Base-by-base conservation (phyloP, 1,140 invertebrate genomes). In the Anthonomus grandis region DNA sequence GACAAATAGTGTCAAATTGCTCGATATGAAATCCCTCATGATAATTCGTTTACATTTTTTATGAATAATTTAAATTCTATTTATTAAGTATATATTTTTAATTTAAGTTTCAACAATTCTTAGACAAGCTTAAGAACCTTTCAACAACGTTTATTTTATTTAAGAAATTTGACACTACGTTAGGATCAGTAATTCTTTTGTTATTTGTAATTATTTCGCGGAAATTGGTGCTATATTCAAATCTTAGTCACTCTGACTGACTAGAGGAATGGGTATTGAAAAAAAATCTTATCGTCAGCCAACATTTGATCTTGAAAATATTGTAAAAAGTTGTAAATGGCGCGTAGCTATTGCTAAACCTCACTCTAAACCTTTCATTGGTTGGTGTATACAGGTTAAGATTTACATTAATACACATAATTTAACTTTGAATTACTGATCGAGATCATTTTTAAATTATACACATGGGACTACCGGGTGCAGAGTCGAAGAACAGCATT, bases 401-500 rank as follows among this genome's bases (percentile, higher is more conserved):
- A n/a, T n/a, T n/a, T n/a, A n/a, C n/a, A n/a, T n/a, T n/a, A n/a
- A n/a, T n/a, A n/a, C n/a, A n/a, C n/a, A n/a, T n/a, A n/a, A n/a
- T n/a, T n/a, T 25, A 27, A 5, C 9, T n/a, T 25, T 19, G 46
- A 34, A 48, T 48, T 31, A 36, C 46, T 48, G 46, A 48, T 39
- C 37, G 34, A 47, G n/a, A 19, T 24, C 24, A 47, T 24, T 27
- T 38, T 17, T 24, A 51, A 50, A 36, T 37, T 18, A 50, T 37
- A 12, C 48, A 41, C 15, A 9, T 48, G 38, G 55, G 55, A 44
- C 47, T 50, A 57, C 45, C 55, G 55, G 55, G 41, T 57, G 55
- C 55, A 23, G 55, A 51, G 55, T 57, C 55, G 34, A 57, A 57
- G 45, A 57, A 44, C 57, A 54, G 57, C 57, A 57, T 54, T 57